Conservation (phyloP, 1,140 invertebrate species). For the Drosophila yakuba region DNA sequence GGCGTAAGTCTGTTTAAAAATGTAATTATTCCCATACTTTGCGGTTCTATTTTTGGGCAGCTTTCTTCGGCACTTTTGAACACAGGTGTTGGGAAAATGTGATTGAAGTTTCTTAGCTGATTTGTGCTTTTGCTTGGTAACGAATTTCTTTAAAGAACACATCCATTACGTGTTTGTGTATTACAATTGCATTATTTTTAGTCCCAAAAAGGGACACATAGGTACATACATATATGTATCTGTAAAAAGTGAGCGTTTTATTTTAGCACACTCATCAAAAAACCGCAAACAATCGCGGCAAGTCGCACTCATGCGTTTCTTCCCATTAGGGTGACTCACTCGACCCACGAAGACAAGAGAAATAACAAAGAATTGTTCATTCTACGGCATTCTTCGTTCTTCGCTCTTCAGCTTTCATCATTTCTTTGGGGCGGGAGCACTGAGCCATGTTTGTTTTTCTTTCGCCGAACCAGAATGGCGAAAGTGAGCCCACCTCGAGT, state of each 20-base stretch:
- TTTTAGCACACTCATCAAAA: constrained; percentile 37
- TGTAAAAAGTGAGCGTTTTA: constrained; percentile 7
- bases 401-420: not conserved
- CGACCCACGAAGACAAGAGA: not conserved
- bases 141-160: too few species aligned
- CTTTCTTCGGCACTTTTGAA: not conserved
- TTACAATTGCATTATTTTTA: not conserved
- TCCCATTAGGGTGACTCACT: constrained; percentile 36
- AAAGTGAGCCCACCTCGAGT: constrained; percentile 14
- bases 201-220: not conserved
- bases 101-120: constrained; percentile 4
- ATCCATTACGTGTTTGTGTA: too few species aligned
- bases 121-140: too few species aligned
- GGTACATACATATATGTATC: too few species aligned
- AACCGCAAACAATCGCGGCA: constrained; percentile 19
- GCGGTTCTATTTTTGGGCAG: constrained; percentile 9
- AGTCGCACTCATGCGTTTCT: constrained; percentile 20
- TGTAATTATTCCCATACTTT: constrained; percentile 7
- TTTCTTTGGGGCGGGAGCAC: not conserved
- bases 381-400: constrained; percentile 15
- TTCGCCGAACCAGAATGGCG: constrained; percentile 6
- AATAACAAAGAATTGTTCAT: constrained; percentile 17
- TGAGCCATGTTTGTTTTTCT: constrained; percentile 7
- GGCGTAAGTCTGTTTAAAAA: constrained; percentile 15
- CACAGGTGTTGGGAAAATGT: constrained; percentile 7